Evolutionary conservation across 2,113 vertebrate genomes (phyloP).

Genomic region (Varanus salvator): DNA sequence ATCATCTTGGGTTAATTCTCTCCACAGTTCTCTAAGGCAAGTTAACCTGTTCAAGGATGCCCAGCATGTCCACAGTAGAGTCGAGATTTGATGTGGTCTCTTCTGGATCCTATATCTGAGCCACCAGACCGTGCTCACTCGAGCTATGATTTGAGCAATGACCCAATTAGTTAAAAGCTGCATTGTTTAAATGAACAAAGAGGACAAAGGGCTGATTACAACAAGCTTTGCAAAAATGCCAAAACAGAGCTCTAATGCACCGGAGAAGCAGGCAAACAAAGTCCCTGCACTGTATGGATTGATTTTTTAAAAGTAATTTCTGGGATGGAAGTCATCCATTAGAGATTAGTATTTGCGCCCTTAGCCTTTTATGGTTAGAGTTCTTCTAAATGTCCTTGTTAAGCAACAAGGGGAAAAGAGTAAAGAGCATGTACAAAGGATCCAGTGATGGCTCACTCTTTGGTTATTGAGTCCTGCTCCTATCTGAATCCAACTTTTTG

Average conservation of each 20-base stretch:
- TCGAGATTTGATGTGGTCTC: background rate
- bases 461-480: background rate
- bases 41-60: background rate
- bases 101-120: background rate
- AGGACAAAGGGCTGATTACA: background rate
- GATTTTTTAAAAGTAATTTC: slow-evolving; percentile 40
- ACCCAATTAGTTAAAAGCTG: slow-evolving; percentile 32
- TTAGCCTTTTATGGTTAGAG: slow-evolving; percentile 5
- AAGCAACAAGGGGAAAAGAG: slow-evolving; percentile 1
- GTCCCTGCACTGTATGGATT: background rate
- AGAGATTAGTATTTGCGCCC: slow-evolving; percentile 23
- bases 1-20: background rate
- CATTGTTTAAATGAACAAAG: slow-evolving; percentile 35
- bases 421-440: background rate
- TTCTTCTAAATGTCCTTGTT: background rate
- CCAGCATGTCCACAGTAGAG: background rate
- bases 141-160: slow-evolving; percentile 17
- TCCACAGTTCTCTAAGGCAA: background rate
- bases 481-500: background rate
- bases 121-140: background rate
- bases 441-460: background rate
- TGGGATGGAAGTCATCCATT: slow-evolving; percentile 11
- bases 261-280: background rate
- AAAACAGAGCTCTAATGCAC: background rate
- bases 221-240: background rate